phyloP scores from a whole-genome alignment of 2,797 vertebrate genomes.

The Podarcis lilfordi region DNA sequence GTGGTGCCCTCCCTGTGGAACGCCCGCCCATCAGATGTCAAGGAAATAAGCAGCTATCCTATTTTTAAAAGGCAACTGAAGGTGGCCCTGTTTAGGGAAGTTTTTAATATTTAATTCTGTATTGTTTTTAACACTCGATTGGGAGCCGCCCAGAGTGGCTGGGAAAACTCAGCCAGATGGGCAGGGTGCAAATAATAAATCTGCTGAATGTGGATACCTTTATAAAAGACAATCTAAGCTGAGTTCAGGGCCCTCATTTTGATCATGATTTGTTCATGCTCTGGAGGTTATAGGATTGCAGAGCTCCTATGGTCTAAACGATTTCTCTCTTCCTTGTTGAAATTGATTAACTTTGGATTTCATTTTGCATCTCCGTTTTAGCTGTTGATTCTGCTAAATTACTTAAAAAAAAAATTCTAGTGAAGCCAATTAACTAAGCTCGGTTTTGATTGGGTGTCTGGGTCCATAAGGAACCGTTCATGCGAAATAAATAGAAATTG shows the following conservation, averaged over 20 bases:
- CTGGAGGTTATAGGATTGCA: conserved; percentile 20
- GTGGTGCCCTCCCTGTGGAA: too few relatives aligned
- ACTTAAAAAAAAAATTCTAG: conserved; percentile 31
- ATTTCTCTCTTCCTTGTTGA: not conserved
- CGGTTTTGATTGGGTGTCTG: conserved; percentile 41
- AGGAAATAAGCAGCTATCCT: too few relatives aligned
- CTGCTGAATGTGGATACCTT: not conserved
- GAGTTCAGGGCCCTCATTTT: conserved; percentile 12
- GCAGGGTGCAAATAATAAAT: not conserved
- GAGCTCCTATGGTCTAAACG: not conserved
- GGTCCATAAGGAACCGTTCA: conserved; percentile 22
- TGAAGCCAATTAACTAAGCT: conserved; percentile 44
- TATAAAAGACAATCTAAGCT: conserved; percentile 25
- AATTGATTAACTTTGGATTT: conserved; percentile 37
- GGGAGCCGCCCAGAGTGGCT: too few relatives aligned
- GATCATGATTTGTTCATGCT: conserved; percentile 7
- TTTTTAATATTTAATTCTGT: too few relatives aligned
- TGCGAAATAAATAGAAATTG: conserved; percentile 36
- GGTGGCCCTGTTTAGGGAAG: too few relatives aligned
- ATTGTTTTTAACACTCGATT: too few relatives aligned
- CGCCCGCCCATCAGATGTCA: too few relatives aligned
- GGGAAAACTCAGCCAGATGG: too few relatives aligned
- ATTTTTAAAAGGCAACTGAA: too few relatives aligned
- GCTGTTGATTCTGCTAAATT: conserved; percentile 19
- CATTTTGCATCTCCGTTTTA: conserved; percentile 22